Evolutionary conservation across 2,113 vertebrate species (phyloP).

Genomic region (Steatornis caripensis): DNA sequence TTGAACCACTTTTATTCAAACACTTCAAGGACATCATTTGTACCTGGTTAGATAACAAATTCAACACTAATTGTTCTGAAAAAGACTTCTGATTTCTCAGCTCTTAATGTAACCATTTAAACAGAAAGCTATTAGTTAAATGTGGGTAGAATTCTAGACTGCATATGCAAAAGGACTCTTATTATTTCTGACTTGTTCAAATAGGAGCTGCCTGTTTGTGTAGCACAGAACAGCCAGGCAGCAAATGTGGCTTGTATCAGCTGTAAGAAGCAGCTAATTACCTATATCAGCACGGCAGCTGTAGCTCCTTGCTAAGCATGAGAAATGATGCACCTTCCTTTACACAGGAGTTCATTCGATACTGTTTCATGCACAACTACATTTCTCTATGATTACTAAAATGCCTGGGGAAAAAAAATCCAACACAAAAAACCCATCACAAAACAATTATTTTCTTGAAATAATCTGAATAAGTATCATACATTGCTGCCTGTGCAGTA

Average conservation of each 20-base stretch:
- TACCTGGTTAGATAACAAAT: not conserved
- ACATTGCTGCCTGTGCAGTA: not conserved
- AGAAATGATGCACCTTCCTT: not conserved
- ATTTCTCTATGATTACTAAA: not conserved
- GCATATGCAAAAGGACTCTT: not conserved
- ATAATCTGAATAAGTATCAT: not conserved
- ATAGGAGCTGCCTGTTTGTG: not conserved
- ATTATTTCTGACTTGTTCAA: not conserved
- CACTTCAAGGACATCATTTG: not conserved
- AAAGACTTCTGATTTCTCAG: not conserved
- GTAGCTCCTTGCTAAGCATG: not conserved
- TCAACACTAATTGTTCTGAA: not conserved
- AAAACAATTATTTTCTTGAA: not conserved
- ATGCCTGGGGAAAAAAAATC: not conserved
- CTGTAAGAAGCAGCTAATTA: not conserved
- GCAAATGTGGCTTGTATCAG: not conserved
- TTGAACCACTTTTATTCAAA: not conserved
- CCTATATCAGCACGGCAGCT: not conserved
- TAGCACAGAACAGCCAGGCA: not conserved
- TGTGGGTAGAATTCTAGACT: not conserved
- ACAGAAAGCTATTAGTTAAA: not conserved
- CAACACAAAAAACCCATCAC: fast-evolving
- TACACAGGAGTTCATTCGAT: not conserved
- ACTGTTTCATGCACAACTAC: not conserved
- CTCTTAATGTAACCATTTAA: not conserved